Evolutionary conservation across 2,888 invertebrate species (phyloP).

Genomic region (Neelides folsomi): DNA sequence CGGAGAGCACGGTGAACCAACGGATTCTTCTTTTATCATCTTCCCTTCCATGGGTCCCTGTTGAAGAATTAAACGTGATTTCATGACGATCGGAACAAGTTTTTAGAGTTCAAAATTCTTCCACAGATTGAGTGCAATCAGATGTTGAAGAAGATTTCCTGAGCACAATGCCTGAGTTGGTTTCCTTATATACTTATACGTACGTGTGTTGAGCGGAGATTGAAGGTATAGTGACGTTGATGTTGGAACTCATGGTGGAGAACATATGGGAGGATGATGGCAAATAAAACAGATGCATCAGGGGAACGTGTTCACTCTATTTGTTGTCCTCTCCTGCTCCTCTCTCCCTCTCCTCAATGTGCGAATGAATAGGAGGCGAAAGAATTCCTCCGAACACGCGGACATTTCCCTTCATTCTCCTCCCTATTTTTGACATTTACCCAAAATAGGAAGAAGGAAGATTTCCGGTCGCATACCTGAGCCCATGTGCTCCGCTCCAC

Average conservation of each 20-base stretch:
- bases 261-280: conserved; percentile 11
- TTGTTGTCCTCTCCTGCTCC: no score
- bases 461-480: not conserved
- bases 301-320: no score
- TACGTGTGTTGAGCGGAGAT: not conserved
- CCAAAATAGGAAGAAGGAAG: conserved; percentile 4
- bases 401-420: not conserved
- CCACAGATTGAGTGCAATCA: not conserved
- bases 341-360: not conserved
- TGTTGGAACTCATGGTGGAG: not conserved
- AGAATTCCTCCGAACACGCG: not conserved
- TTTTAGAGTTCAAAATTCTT: conserved; percentile 2
- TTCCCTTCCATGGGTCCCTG: conserved; percentile 34
- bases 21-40: conserved; percentile 33
- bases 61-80: conserved; percentile 31
- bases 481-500: no score
- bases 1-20: conserved; percentile 18
- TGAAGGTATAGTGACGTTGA: conserved; percentile 5
- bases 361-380: conserved; percentile 4
- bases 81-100: conserved; percentile 11
- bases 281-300: conserved; percentile 6
- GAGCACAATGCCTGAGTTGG: conserved; percentile 1
- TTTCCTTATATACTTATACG: not conserved
- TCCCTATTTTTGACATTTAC: conserved; percentile 6
- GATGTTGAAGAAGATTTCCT: not conserved